Evolutionary conservation across 2,113 vertebrate species (phyloP).

Genomic region (Hystrix brachyura): DNA sequence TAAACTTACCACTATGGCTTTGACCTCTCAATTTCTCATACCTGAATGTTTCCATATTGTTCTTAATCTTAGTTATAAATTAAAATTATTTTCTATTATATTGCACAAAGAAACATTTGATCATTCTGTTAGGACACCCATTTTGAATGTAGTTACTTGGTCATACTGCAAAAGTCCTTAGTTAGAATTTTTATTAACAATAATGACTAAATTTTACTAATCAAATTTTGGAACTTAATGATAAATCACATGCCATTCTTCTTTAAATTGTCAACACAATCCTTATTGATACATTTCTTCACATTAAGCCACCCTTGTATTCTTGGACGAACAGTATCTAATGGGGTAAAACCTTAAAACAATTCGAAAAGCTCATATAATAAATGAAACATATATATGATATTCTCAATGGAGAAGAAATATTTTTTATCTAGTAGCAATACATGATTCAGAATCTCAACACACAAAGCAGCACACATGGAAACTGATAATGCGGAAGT

Average conservation of each 20-base stretch:
- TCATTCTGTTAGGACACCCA: not conserved
- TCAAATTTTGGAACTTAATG: not conserved
- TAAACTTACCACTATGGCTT: not conserved
- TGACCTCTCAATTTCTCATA: not conserved
- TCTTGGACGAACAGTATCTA: not conserved
- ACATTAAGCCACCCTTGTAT: not conserved
- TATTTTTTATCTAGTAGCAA: not conserved
- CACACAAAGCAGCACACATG: not conserved
- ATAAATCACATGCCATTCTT: not conserved
- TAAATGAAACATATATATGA: not conserved
- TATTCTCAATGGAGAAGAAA: not conserved
- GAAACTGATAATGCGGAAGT: not conserved
- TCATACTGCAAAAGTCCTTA: not conserved
- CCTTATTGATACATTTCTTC: not conserved
- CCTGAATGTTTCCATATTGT: not conserved
- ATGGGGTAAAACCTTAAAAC: not conserved
- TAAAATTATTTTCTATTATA: not conserved
- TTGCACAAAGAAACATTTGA: not conserved
- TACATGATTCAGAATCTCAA: not conserved
- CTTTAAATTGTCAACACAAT: not conserved
- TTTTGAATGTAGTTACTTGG: not conserved
- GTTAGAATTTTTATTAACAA: not conserved
- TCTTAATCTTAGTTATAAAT: not conserved
- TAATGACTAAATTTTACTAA: not conserved
- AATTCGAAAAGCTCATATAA: not conserved